These are phyloP conservation scores for Enteromius trimaculatus DNA, from an alignment of 2,797 vertebrate species.

Conservation along the genomic window DNA sequence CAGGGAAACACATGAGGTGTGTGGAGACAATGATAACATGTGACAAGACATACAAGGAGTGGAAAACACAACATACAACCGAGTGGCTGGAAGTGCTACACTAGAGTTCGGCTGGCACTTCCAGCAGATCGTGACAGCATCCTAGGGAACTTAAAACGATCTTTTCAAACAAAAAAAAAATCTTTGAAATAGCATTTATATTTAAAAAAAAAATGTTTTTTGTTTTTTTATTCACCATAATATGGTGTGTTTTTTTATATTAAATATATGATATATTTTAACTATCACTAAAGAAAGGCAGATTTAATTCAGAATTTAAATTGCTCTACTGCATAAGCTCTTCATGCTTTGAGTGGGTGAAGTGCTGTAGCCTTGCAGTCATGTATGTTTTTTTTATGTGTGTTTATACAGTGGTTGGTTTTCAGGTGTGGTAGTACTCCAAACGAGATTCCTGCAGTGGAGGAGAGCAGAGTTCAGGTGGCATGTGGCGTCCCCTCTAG, in stretches of 20 bases:
- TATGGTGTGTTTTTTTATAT: too few species aligned
- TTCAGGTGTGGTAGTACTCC: slow-evolving; percentile 70
- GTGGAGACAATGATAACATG: too few species aligned
- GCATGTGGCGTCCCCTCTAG: slow-evolving; percentile 66
- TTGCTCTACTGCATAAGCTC: background rate
- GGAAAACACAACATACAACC: too few species aligned
- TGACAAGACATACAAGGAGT: too few species aligned
- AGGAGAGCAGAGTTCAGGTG: slow-evolving; percentile 69
- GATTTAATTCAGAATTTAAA: background rate
- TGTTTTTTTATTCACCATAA: background rate
- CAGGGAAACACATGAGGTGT: too few species aligned
- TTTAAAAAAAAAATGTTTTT: background rate
- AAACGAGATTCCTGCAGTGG: slow-evolving; percentile 67
- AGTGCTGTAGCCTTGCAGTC: background rate
- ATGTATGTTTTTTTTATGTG: background rate
- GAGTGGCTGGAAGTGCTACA: too few species aligned
- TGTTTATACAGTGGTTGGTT: slow-evolving; percentile 65
- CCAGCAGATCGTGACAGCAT: too few species aligned
- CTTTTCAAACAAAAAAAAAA: background rate
- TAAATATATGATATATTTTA: background rate
- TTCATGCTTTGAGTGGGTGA: slow-evolving; percentile 17
- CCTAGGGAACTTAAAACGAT: background rate
- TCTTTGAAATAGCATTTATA: background rate
- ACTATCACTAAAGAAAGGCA: background rate
- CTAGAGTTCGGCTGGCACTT: too few species aligned